Evolutionary conservation across 2,113 vertebrate species (phyloP).

Genomic region (Lophochroa leadbeateri): DNA sequence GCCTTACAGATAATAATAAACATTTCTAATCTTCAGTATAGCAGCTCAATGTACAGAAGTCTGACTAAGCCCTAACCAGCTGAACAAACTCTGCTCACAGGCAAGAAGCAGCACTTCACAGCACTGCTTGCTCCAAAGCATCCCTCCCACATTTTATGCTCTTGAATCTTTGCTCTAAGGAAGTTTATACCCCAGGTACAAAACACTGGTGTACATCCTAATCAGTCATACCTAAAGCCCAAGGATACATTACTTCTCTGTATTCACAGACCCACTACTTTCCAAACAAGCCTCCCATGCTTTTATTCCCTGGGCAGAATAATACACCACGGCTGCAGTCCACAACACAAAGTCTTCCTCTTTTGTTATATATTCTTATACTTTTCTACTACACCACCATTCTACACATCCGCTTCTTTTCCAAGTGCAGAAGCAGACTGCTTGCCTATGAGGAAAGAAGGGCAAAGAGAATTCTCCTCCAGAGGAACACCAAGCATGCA

Average conservation of each 20-base stretch:
- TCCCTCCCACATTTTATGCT: not conserved
- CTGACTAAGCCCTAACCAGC: not conserved
- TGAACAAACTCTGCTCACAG: not conserved
- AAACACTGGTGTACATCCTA: fast-evolving
- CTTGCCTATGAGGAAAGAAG: not conserved
- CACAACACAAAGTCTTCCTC: not conserved
- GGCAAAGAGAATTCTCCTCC: not conserved
- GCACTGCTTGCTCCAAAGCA: not conserved
- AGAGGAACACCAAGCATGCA: not conserved
- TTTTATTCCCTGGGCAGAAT: not conserved
- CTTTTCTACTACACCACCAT: not conserved
- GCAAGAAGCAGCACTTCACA: not conserved
- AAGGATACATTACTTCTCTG: not conserved
- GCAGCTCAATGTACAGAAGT: not conserved
- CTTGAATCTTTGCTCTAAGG: not conserved
- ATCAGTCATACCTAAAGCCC: not conserved
- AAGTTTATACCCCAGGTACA: not conserved
- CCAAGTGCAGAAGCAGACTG: not conserved
- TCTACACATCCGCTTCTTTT: not conserved
- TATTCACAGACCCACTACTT: not conserved
- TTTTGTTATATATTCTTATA: not conserved
- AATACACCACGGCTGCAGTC: not conserved
- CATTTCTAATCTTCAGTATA: not conserved
- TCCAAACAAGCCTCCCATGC: not conserved
- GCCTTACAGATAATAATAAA: not conserved